phyloP scores from a whole-genome alignment of 2,113 vertebrate species.

The Varanus komodoensis region DNA sequence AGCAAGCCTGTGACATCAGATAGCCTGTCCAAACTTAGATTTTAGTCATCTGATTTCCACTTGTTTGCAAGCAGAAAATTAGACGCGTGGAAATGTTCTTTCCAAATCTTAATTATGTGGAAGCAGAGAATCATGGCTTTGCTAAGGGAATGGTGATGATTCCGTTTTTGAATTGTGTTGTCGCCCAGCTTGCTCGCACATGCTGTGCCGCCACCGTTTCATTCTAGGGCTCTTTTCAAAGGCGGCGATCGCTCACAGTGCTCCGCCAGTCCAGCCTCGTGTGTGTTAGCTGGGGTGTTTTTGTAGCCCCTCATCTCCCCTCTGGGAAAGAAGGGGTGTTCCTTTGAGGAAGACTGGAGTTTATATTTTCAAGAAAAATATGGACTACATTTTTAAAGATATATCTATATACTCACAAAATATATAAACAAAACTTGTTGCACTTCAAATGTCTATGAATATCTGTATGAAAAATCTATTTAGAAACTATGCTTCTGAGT shows the following conservation, averaged over 20 bases:
- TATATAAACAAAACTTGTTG: conserved; percentile 8
- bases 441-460: conserved; percentile 24
- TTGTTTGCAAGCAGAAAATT: background rate
- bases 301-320: background rate
- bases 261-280: background rate
- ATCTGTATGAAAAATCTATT: conserved; percentile 1
- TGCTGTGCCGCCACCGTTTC: too few species aligned
- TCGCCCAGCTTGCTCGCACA: background rate
- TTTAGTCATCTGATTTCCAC: background rate
- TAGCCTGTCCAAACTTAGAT: background rate
- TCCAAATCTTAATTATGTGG: background rate
- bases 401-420: conserved; percentile 17
- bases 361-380: conserved; percentile 34
- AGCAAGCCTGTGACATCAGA: background rate
- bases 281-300: background rate
- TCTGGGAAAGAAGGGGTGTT: background rate
- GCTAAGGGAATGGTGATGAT: background rate
- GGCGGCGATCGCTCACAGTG: fast-evolving
- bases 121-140: background rate
- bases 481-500: background rate
- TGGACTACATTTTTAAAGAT: conserved; percentile 34
- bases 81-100: background rate
- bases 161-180: background rate
- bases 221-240: background rate
- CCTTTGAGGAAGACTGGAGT: conserved; percentile 20